These are phyloP conservation scores for Clostera curtula DNA, from an alignment of 2,888 invertebrate genomes.

Conservation along the genomic window DNA sequence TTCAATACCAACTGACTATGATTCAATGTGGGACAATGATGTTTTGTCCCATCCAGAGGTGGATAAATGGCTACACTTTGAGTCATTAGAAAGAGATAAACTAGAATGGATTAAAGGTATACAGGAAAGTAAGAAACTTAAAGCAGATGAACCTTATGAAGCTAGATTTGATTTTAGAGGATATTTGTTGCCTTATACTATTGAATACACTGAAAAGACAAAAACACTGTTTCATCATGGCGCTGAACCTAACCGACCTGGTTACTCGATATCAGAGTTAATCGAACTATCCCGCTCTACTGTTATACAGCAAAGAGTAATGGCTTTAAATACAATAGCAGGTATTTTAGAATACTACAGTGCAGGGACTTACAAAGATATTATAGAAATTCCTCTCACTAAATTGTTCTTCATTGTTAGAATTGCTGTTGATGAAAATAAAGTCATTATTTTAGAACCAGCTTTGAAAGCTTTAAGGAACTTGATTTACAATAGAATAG, in stretches of 20 bases:
- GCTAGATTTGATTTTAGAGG: slow-evolving; percentile 91
- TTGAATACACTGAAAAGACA: slow-evolving; percentile 71
- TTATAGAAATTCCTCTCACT: slow-evolving; percentile 83
- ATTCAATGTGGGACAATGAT: slow-evolving; percentile 69
- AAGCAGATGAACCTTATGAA: slow-evolving; percentile 79
- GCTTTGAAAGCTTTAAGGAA: slow-evolving; percentile 84
- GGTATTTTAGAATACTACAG: slow-evolving; percentile 83
- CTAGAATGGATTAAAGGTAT: slow-evolving; percentile 89
- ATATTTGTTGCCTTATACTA: slow-evolving; percentile 81
- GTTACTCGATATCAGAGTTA: slow-evolving; percentile 92
- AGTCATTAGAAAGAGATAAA: slow-evolving; percentile 89
- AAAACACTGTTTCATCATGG: slow-evolving; percentile 92
- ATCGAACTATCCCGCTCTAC: slow-evolving; percentile 85
- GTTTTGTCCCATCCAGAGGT: slow-evolving; percentile 75
- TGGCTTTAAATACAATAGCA: slow-evolving; percentile 86
- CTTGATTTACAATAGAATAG: slow-evolving; percentile 83
- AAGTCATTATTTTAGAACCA: slow-evolving; percentile 82
- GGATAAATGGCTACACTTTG: slow-evolving; percentile 89
- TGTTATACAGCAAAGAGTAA: slow-evolving; percentile 87
- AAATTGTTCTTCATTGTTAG: slow-evolving; percentile 87
- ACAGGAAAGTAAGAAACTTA: slow-evolving; percentile 70
- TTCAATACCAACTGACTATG: slow-evolving; percentile 22
- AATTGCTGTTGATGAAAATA: slow-evolving; percentile 90
- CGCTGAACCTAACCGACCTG: slow-evolving; percentile 91
- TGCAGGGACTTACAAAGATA: slow-evolving; percentile 84